These are phyloP conservation scores for Argya squamiceps DNA, from an alignment of 2,797 vertebrate genomes.

Conservation along the genomic window DNA sequence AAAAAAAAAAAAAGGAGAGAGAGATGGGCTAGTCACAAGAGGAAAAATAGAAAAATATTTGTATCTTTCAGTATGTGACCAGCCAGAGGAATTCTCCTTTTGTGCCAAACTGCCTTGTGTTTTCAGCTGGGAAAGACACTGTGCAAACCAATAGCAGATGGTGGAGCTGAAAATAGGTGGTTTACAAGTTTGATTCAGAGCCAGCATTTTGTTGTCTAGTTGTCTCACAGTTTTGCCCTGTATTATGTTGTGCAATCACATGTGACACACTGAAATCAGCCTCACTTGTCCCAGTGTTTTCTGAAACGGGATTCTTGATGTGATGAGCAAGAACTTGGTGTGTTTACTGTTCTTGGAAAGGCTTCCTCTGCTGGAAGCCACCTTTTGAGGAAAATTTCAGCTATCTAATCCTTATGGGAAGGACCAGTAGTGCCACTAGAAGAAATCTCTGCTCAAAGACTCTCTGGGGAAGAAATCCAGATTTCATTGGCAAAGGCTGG, in stretches of 20 bases:
- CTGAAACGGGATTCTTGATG: not conserved
- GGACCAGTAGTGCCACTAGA: not conserved
- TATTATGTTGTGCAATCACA: not conserved
- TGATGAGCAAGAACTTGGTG: not conserved
- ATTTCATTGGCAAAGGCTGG: not conserved
- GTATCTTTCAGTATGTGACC: not conserved
- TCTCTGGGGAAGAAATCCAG: not conserved
- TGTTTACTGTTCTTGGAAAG: constrained; percentile 42
- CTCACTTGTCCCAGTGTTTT: not conserved
- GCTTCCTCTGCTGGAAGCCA: not conserved
- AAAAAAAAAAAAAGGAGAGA: not conserved
- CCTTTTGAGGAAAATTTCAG: not conserved
- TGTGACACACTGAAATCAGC: not conserved
- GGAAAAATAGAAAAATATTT: not conserved
- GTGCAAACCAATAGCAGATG: constrained; percentile 54
- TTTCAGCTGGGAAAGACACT: constrained; percentile 52
- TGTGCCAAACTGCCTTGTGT: constrained; percentile 39
- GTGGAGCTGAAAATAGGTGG: constrained; percentile 44
- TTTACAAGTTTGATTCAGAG: constrained; percentile 41
- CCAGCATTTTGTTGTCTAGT: constrained; percentile 61
- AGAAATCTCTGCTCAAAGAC: not conserved
- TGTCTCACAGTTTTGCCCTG: constrained; percentile 10
- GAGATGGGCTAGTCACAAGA: not conserved
- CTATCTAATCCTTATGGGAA: not conserved
- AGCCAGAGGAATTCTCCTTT: constrained; percentile 18